Base-by-base conservation (phyloP, 2,888 invertebrate species). In the Crematogaster levior region DNA sequence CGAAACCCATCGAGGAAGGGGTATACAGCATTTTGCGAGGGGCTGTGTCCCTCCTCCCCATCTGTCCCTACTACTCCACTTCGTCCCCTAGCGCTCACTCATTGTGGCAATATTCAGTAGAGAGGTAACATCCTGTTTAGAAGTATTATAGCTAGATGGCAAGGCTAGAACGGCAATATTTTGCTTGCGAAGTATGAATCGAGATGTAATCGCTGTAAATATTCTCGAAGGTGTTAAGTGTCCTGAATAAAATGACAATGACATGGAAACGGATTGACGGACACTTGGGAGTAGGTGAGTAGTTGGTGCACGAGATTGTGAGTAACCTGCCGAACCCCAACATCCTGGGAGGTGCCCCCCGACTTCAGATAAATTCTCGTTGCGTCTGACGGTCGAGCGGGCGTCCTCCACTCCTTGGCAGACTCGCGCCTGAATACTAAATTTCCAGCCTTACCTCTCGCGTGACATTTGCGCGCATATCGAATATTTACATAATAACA, bases 291-390 rank as follows among this genome's bases (percentile, higher is more conserved):
- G 91, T 93, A 84, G 93, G 93, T 93, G 89, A 89, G 66, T 68
- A 75, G 74, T 80, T 87, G 51, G 43, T 51, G 3, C 7, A 24
- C 51, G 80, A 84, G 66, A 77, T 81, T 84, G 24, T 84, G 40
- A 83, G 73, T 89, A 88, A 79, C 83, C 77, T 82, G 58, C 30
- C 48, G 80, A 84, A 79, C 60, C 88, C 80, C 84, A 86, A 90
- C 92, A 92, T 92, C 92, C 92, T 92, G 92, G 92, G 92, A 92
- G 92, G 92, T 92, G 92, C 89, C 92, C 89, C 66, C 40, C 65
- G 51, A 27, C 18, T 72, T 51, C 72, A 85, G 85, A 90, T 87
- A 84, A 87, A 84, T 75, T 83, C 82, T 82, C 21, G 12, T 66
- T 70, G 21, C 21, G 10, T 30, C 21, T 40, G 48, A 61, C 24